Evolutionary conservation across 2,888 invertebrate genomes (phyloP), one percentile per base, ranked within the genome.

Genomic region (Carpatolechia fugitivella): DNA sequence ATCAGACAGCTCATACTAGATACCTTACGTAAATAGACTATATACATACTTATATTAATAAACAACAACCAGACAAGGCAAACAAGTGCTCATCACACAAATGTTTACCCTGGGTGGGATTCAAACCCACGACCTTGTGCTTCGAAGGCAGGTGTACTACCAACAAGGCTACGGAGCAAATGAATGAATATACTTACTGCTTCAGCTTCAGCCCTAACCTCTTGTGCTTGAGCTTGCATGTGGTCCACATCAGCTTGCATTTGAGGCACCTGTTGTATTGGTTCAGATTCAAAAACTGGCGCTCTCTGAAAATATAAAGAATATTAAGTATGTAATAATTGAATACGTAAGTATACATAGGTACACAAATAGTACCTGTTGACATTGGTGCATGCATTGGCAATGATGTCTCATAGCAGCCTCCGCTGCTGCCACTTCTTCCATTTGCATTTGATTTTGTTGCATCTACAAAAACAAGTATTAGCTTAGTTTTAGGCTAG

Each of bases 321-420:
- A 13, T 14, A 38, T 14, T n/a, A n/a, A n/a, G n/a, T n/a, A n/a
- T n/a, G n/a, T n/a, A n/a, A n/a, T n/a, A n/a, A n/a, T n/a, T n/a
- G n/a, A n/a, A n/a, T n/a, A n/a, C n/a, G n/a, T n/a, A n/a, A n/a
- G n/a, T n/a, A n/a, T n/a, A n/a, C n/a, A n/a, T n/a, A n/a, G n/a
- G n/a, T n/a, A n/a, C n/a, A n/a, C n/a, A 40, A 40, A 40, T 13
- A 35, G 13, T 16, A 87, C 90, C 82, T 89, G 85, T 66, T 85
- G 82, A 64, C 87, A 90, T 29, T 76, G 83, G 51, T 88, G 85
- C 89, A 90, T 87, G 57, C 88, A 90, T 3, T 87, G 82, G 57
- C 90, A 90, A 59, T 91, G 89, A 58, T 89, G 85, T 54, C 74
- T 76, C 10, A 90, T 63, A 1, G 83, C 61, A 1, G 86, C 82